Evolutionary conservation across 2,888 invertebrate species (phyloP).

Genomic region (Drosophila multiciliata): DNA sequence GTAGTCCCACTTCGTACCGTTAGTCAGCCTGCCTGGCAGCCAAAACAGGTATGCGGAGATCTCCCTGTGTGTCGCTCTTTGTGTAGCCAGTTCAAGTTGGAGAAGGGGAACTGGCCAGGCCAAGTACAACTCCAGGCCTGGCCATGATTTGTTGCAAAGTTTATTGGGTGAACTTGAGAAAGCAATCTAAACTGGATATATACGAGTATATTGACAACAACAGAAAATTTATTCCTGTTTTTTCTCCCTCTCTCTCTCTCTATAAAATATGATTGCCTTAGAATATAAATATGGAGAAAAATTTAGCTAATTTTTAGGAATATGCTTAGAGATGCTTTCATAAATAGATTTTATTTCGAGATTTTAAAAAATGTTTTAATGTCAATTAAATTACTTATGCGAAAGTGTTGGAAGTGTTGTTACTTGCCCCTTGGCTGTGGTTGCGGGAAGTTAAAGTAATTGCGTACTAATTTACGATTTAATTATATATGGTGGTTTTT

Average conservation of each 20-base stretch:
- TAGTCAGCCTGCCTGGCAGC: conserved; percentile 48
- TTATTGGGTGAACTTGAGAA: conserved; percentile 80
- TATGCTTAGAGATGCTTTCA: neutral
- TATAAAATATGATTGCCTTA: conserved; percentile 5
- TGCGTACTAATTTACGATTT: conserved; percentile 39
- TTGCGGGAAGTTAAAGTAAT: conserved; percentile 25
- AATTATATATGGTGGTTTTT: conserved; percentile 41
- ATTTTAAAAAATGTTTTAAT: neutral
- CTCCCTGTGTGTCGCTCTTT: conserved; percentile 41
- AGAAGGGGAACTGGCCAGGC: conserved; percentile 31
- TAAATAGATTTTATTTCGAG: neutral
- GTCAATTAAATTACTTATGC: neutral
- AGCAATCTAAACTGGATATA: conserved; percentile 61
- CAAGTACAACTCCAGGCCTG: conserved; percentile 27
- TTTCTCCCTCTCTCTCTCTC: neutral
- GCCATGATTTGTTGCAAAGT: conserved; percentile 67
- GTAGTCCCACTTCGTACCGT: conserved; percentile 57
- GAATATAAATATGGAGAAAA: neutral
- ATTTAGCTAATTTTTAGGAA: neutral
- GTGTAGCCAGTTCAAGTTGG: conserved; percentile 13
- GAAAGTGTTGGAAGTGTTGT: neutral
- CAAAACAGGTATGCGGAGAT: conserved; percentile 44
- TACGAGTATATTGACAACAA: conserved; percentile 12
- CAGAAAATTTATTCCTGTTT: neutral
- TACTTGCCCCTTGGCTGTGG: neutral